Conservation (phyloP, 2,888 invertebrate species). For the Strigamia transsilvanica region DNA sequence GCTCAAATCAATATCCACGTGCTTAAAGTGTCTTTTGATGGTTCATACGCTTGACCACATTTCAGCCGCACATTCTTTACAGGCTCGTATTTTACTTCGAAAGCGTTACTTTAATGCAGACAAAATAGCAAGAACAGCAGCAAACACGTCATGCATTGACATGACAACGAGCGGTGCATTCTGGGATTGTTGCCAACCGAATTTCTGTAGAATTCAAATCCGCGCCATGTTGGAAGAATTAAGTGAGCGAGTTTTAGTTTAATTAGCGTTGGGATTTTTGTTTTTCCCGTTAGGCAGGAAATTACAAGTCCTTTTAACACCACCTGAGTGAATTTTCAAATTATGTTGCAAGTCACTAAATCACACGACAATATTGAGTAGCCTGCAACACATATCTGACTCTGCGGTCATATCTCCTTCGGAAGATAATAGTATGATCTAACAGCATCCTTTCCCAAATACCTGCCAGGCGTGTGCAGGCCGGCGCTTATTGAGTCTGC, state of each 20-base stretch:
- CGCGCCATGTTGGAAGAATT: neutral
- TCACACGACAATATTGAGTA: too few relatives aligned
- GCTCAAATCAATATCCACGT: neutral
- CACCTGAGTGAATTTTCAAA: too few relatives aligned
- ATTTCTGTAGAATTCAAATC: neutral
- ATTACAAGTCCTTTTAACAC: too few relatives aligned
- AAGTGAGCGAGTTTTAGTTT: neutral
- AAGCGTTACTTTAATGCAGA: constrained; percentile 6
- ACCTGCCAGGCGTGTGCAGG: too few relatives aligned
- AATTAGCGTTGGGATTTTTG: too few relatives aligned
- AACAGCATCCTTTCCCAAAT: too few relatives aligned
- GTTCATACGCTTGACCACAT: constrained; percentile 20
- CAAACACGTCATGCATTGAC: neutral
- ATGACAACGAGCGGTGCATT: neutral
- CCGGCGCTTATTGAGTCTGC: too few relatives aligned
- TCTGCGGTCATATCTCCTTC: too few relatives aligned
- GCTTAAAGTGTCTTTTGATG: constrained; percentile 7
- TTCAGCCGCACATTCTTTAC: constrained; percentile 21
- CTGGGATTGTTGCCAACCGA: neutral
- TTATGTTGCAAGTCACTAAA: too few relatives aligned
- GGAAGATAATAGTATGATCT: too few relatives aligned
- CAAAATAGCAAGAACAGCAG: neutral
- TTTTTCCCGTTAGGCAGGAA: too few relatives aligned
- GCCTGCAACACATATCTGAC: too few relatives aligned
- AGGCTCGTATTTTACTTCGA: constrained; percentile 13